Evolutionary conservation across 2,888 invertebrate genomes (phyloP).

Genomic region (Drosophila mimica): DNA sequence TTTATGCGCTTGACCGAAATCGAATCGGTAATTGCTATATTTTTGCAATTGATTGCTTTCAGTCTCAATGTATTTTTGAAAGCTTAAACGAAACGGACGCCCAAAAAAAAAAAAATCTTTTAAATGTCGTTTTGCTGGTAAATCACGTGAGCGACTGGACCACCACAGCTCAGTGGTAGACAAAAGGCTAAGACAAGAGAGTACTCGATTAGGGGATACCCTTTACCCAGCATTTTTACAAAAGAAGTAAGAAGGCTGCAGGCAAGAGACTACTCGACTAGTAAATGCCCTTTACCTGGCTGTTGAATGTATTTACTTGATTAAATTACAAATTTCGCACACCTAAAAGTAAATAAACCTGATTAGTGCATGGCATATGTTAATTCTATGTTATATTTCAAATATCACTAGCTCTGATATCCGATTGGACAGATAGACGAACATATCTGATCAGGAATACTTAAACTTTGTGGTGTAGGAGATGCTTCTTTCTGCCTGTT

Average conservation of each 20-base stretch:
- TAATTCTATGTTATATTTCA: neutral
- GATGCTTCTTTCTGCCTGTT: neutral
- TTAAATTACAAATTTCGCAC: neutral
- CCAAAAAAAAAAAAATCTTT: slow-evolving; percentile 27
- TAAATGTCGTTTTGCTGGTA: slow-evolving; percentile 71
- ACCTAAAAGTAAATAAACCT: neutral
- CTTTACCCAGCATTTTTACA: neutral
- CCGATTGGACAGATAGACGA: neutral
- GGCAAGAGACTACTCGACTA: neutral
- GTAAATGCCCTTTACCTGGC: neutral
- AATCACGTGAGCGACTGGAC: slow-evolving; percentile 56
- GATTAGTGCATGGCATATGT: neutral
- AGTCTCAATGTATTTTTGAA: slow-evolving; percentile 42
- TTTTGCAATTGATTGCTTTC: slow-evolving; percentile 57
- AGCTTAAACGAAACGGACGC: slow-evolving; percentile 39
- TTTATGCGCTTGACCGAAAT: slow-evolving; percentile 37
- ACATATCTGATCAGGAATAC: neutral
- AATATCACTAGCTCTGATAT: neutral
- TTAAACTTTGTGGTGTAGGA: neutral
- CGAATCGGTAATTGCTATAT: slow-evolving; percentile 59
- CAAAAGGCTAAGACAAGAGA: neutral
- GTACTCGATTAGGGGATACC: neutral
- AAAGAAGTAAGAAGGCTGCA: neutral
- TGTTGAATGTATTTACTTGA: neutral
- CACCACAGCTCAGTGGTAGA: slow-evolving; percentile 15